phyloP scores from a whole-genome alignment of 1,140 invertebrate species.

The Hylaeus volcanicus region DNA sequence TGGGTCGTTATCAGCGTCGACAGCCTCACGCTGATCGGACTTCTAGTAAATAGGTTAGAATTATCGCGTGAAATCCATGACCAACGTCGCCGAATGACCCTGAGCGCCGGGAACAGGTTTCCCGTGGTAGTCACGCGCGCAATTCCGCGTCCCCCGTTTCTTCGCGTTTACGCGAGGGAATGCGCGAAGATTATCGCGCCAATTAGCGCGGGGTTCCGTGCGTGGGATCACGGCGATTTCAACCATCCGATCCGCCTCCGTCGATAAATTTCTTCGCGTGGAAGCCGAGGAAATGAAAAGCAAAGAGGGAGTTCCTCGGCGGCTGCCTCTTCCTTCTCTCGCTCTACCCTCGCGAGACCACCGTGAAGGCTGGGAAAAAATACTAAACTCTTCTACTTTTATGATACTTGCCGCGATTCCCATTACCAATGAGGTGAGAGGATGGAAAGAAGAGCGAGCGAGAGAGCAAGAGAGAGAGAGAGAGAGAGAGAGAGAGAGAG shows the following conservation, averaged over 20 bases:
- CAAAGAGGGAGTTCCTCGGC: background rate
- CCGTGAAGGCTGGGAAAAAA: no score
- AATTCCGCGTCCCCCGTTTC: background rate
- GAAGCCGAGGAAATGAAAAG: background rate
- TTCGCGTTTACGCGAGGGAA: constrained; percentile 16
- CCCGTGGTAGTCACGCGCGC: background rate
- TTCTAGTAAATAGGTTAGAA: background rate
- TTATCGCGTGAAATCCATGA: constrained; percentile 10
- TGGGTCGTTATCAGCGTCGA: background rate
- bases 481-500: no score
- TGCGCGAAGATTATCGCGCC: constrained; percentile 29
- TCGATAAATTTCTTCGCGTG: background rate
- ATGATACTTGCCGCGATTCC: no score
- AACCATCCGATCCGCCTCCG: background rate
- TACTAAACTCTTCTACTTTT: no score
- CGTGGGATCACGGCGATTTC: constrained; percentile 2
- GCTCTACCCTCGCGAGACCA: background rate
- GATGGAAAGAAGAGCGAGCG: no score
- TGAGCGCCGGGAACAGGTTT: constrained; percentile 19
- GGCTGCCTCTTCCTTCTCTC: background rate
- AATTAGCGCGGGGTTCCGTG: constrained; percentile 20
- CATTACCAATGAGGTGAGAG: no score
- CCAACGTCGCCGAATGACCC: background rate
- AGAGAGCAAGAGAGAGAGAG: no score
- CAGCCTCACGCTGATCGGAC: background rate